Conservation (phyloP, 2,113 vertebrate species). For the Passer domesticus region DNA sequence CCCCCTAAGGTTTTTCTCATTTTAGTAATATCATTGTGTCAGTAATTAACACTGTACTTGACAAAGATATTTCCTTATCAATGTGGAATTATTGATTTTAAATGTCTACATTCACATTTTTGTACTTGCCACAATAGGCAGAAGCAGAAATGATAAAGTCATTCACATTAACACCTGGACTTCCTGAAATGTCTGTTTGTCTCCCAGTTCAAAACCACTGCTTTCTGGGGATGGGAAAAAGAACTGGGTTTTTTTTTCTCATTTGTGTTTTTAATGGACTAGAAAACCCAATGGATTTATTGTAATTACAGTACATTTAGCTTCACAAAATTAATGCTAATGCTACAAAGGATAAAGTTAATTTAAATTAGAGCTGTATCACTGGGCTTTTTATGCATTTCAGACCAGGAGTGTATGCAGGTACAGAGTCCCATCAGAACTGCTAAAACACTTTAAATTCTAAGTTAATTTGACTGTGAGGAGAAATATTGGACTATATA, state of each 20-base stretch:
- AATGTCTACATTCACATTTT: not conserved
- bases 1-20: not conserved
- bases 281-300: slow-evolving; percentile 5
- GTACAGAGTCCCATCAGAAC: not conserved
- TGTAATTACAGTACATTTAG: slow-evolving; percentile 3
- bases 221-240: not conserved
- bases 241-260: not conserved
- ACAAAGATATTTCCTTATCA: not conserved
- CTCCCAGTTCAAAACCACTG: not conserved
- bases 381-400: not conserved
- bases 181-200: not conserved
- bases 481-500: not conserved
- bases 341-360: not conserved
- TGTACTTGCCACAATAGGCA: not conserved
- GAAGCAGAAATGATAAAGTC: not conserved
- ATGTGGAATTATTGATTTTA: not conserved
- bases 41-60: not conserved
- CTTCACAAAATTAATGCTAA: slow-evolving; percentile 5
- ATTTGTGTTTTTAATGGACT: slow-evolving; percentile 16
- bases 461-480: not conserved
- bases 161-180: not conserved
- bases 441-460: not conserved
- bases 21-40: not conserved
- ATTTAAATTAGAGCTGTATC: not conserved
- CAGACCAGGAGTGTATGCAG: not conserved